Conservation (phyloP, 2,888 invertebrate species). For the Microplitis manilae region DNA sequence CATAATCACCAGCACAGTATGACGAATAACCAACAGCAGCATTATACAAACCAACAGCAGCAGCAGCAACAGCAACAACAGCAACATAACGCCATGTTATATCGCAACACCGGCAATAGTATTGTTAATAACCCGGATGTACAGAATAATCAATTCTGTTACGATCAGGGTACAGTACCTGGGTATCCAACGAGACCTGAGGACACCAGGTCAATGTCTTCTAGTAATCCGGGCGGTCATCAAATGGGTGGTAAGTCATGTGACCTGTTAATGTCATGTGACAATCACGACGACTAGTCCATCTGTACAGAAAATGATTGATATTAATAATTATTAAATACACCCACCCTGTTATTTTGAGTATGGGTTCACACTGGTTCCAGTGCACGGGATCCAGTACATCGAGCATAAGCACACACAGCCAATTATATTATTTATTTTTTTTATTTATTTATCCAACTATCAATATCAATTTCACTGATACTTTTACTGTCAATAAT, state of each 20-base stretch:
- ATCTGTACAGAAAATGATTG: conserved; percentile 47
- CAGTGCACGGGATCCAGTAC: conserved; percentile 31
- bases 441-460: conserved; percentile 19
- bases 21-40: conserved; percentile 67
- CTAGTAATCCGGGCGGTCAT: conserved; percentile 71
- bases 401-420: conserved; percentile 41
- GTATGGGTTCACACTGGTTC: conserved; percentile 20
- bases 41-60: conserved; percentile 59
- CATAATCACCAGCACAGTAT: conserved; percentile 72
- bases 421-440: conserved; percentile 27
- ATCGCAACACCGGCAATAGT: conserved; percentile 70
- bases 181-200: conserved; percentile 69
- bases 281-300: conserved; percentile 66
- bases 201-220: conserved; percentile 67
- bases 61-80: conserved; percentile 48
- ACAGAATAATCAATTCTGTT: conserved; percentile 76
- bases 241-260: conserved; percentile 73
- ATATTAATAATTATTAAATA: not conserved
- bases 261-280: conserved; percentile 71
- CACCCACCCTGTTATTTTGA: conserved; percentile 23
- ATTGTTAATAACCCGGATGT: conserved; percentile 72
- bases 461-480: conserved; percentile 11
- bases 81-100: conserved; percentile 71
- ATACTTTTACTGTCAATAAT: not conserved
- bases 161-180: conserved; percentile 74